Evolutionary conservation across 2,113 vertebrate genomes (phyloP).

Genomic region (Oreotragus oreotragus): DNA sequence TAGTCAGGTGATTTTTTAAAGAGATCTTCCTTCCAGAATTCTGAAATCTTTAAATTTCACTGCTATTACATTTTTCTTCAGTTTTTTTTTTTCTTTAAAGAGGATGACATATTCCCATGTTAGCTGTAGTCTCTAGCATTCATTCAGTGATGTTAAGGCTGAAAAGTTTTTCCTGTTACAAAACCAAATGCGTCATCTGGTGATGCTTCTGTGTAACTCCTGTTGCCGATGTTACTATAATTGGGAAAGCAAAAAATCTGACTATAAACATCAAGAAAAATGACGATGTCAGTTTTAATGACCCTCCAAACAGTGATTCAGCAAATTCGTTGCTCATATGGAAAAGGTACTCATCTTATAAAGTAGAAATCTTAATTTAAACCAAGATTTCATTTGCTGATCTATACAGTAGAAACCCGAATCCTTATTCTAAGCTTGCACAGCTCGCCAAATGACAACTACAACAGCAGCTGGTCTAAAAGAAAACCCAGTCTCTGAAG

Average conservation of each 20-base stretch:
- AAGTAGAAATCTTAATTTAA: constrained; percentile 25
- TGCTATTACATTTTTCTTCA: neutral
- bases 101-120: neutral
- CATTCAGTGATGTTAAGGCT: constrained; percentile 35
- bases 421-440: neutral
- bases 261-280: constrained; percentile 56
- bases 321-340: constrained; percentile 7
- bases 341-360: constrained; percentile 9
- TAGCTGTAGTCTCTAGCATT: neutral
- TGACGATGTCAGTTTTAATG: constrained; percentile 46
- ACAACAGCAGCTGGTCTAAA: constrained; percentile 2
- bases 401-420: neutral
- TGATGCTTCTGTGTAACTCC: constrained; percentile 17
- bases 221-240: constrained; percentile 49
- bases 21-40: constrained; percentile 8
- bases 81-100: neutral
- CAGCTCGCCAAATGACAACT: neutral
- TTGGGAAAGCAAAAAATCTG: constrained; percentile 22
- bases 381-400: constrained; percentile 2
- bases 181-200: constrained; percentile 41
- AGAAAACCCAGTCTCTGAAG: constrained; percentile 47
- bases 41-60: constrained; percentile 14
- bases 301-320: constrained; percentile 30
- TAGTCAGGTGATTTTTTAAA: neutral
- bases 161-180: constrained; percentile 19